Evolutionary conservation across 2,888 invertebrate species (phyloP), one percentile per base, ranked within the genome.

Genomic region (Tuta absoluta): DNA sequence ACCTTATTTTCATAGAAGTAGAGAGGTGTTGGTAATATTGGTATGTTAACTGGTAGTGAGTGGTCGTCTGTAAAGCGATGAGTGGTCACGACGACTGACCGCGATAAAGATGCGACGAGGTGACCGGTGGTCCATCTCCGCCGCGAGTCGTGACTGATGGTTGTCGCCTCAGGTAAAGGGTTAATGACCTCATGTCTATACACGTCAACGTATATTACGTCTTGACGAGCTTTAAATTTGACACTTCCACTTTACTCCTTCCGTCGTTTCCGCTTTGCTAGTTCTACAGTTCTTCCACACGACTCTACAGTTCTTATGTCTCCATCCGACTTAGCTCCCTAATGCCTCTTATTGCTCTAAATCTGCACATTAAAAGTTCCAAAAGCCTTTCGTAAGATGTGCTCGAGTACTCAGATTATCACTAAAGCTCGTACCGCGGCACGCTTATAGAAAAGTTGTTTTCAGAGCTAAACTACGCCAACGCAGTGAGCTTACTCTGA

Each of bases 401-500:
- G 33, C 28, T 33, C 56, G 56, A 17, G 17, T 33, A 56, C 33
- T 8, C 24, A 33, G 56, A 56, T 56, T 56, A 56, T 56, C 56
- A 56, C 56, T 56, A 17, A 24, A 56, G 56, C 56, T 56, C 23
- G 23, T 53, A 24, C 23, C 49, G 49, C 24, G 51, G 14, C 51
- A 56, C 56, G 56, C 56, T 56, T 56, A 56, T 33, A 33, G 28
- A 56, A 56, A 56, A 56, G 56, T 56, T 56, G n/a, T 56, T 56
- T 56, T 56, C 56, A 24, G 56, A 17, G 33, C 17, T 56, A 17
- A 33, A 56, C 33, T 56, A 24, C 33, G 17, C n/a, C 33, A 53
- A 53, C 24, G 53, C 17, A 33, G 56, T n/a, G 33, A 33, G 56
- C 56, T 56, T 56, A 53, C 51, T 12, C 23, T 51, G 51, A 23